Percentiles rank a stretch among this genome's conserved stretches.
phyloP scores from a whole-genome alignment of 2,113 vertebrate genomes.

The Mustela nigripes region DNA sequence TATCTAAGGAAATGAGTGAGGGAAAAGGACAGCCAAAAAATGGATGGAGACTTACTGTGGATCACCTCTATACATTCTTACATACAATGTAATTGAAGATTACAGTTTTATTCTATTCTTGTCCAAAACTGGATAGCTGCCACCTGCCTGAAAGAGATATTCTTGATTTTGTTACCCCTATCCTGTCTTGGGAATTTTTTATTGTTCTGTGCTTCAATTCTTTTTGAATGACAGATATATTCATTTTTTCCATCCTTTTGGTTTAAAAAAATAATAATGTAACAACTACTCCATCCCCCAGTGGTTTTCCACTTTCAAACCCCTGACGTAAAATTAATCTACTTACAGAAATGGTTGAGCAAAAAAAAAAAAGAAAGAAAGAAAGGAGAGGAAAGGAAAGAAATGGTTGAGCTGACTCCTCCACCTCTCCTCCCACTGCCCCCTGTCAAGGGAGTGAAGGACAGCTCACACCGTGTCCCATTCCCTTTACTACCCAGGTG shows the following conservation, averaged over 20 bases:
- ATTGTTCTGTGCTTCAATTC: neutral
- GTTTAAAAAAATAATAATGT: neutral
- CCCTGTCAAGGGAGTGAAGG: neutral
- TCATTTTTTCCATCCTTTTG: neutral
- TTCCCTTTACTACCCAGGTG: neutral
- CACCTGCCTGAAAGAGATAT: neutral
- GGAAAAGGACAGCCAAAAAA: neutral
- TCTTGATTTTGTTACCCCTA: neutral
- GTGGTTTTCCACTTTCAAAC: neutral
- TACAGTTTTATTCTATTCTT: neutral
- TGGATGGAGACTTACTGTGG: neutral
- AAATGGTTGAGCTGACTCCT: neutral
- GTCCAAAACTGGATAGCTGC: neutral
- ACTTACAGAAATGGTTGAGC: neutral
- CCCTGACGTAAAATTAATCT: neutral
- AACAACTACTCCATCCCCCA: neutral
- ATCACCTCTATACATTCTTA: neutral
- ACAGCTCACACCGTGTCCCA: neutral
- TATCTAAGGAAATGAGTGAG: conserved; percentile 6
- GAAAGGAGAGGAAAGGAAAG: neutral
- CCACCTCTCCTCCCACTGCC: too few relatives aligned
- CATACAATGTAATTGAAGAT: neutral
- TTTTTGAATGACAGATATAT: neutral
- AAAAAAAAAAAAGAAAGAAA: too few relatives aligned
- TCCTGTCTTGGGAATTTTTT: conserved; percentile 11